phyloP scores from a whole-genome alignment of 2,797 vertebrate genomes.

The Peromyscus melanophrys region DNA sequence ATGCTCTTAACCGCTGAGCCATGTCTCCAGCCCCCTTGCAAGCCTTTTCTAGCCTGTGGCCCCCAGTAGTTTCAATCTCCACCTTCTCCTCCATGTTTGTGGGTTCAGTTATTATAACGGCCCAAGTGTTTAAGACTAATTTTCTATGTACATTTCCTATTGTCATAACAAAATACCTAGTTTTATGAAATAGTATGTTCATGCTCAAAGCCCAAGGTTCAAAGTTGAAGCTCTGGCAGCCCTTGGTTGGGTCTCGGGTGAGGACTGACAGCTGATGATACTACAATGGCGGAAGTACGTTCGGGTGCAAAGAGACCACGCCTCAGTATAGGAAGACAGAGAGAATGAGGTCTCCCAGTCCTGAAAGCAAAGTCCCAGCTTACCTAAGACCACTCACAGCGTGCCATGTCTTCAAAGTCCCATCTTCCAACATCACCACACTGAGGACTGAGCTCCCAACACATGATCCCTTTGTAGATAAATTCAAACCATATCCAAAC shows the following conservation, averaged over 20 bases:
- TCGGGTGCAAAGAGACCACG: rapidly evolving
- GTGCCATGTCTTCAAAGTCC: not conserved
- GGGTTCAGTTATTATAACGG: not conserved
- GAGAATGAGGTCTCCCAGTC: not conserved
- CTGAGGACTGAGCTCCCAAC: not conserved
- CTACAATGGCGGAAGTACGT: too few species aligned
- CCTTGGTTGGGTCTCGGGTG: not conserved
- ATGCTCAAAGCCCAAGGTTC: not conserved
- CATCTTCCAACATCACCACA: not conserved
- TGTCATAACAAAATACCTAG: not conserved
- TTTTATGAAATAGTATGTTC: not conserved
- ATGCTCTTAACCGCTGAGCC: too few species aligned
- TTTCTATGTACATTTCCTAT: not conserved
- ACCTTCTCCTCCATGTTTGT: not conserved
- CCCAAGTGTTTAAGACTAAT: not conserved
- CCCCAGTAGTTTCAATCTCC: not conserved
- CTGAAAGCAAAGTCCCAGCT: not conserved
- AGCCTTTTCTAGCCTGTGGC: not conserved
- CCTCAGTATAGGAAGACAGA: not conserved
- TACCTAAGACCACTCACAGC: too few species aligned
- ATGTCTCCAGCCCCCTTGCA: too few species aligned
- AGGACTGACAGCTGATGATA: not conserved
- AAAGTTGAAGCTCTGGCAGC: not conserved
- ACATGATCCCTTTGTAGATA: not conserved
- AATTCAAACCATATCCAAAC: not conserved